Percentiles rank a stretch among this genome's conserved stretches.
Evolutionary conservation across 2,113 vertebrate species (phyloP).

Genomic region (Bufo bufo): DNA sequence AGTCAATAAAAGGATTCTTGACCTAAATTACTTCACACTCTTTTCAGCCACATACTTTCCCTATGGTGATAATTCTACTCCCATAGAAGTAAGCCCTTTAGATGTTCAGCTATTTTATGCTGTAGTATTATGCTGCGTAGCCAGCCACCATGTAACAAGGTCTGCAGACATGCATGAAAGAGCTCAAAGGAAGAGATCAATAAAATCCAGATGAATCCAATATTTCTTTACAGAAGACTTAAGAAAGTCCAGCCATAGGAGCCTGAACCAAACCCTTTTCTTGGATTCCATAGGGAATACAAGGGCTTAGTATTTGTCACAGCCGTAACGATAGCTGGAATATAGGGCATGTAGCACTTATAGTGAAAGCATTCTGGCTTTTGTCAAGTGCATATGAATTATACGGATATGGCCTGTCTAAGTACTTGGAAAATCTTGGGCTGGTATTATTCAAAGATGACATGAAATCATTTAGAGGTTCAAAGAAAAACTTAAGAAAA

Average conservation of each 20-base stretch:
- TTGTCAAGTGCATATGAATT: slow-evolving; percentile 32
- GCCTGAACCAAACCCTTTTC: slow-evolving; percentile 28
- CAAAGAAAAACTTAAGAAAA: slow-evolving; percentile 13
- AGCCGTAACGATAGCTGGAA: slow-evolving; percentile 11
- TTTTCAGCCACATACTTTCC: slow-evolving; percentile 29
- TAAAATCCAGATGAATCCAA: slow-evolving; percentile 56
- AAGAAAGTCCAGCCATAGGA: slow-evolving; percentile 33
- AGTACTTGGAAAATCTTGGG: slow-evolving; percentile 3
- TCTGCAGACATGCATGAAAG: slow-evolving; percentile 28
- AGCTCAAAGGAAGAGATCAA: slow-evolving; percentile 53
- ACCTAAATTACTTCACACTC: slow-evolving; percentile 46
- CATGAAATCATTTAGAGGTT: slow-evolving; percentile 14
- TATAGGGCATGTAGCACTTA: slow-evolving; percentile 26
- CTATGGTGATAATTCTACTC: slow-evolving; percentile 51
- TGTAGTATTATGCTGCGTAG: slow-evolving; percentile 37
- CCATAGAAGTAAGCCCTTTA: slow-evolving; percentile 42
- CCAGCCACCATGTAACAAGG: slow-evolving; percentile 35
- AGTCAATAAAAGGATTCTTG: slow-evolving; percentile 54
- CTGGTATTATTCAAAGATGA: slow-evolving; percentile 43
- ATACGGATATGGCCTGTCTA: slow-evolving; percentile 19
- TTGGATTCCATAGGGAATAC: slow-evolving; percentile 25
- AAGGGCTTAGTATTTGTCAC: slow-evolving; percentile 49
- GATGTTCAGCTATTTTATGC: slow-evolving; percentile 4
- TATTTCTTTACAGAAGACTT: slow-evolving; percentile 34
- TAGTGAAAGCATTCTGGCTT: slow-evolving; percentile 31